Percentiles rank a stretch among this genome's conserved stretches.
Conservation (phyloP, 2,113 vertebrate genomes). For the Gulo gulo region DNA sequence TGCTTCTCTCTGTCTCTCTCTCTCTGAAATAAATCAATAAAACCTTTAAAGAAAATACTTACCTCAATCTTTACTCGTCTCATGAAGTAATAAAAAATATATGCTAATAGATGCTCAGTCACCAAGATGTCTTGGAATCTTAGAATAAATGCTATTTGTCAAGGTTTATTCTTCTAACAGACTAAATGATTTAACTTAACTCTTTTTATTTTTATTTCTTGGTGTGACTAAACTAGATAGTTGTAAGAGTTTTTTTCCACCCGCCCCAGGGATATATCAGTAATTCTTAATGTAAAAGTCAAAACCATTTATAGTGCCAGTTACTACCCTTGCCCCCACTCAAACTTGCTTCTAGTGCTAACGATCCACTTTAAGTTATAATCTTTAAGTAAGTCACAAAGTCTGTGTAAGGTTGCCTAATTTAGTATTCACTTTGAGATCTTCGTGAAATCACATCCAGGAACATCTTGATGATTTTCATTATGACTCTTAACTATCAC, state of each 20-base stretch:
- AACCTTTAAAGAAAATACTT: not conserved
- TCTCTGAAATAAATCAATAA: not conserved
- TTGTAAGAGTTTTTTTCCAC: not conserved
- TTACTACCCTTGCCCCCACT: not conserved
- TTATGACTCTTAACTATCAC: not conserved
- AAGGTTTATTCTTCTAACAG: not conserved
- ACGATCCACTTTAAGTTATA: not conserved
- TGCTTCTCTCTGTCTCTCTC: not conserved
- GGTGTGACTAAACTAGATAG: not conserved
- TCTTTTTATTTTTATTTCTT: slow-evolving; percentile 3
- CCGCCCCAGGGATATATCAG: not conserved
- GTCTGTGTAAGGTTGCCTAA: not conserved
- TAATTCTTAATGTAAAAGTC: not conserved
- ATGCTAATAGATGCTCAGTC: not conserved
- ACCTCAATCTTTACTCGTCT: not conserved
- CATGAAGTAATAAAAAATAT: not conserved
- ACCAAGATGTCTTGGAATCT: not conserved
- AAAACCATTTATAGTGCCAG: not conserved
- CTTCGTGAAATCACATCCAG: not conserved
- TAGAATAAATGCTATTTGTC: not conserved
- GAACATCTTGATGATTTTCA: not conserved
- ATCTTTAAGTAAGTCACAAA: not conserved
- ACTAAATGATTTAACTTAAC: not conserved
- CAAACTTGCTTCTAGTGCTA: not conserved
- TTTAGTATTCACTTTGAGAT: not conserved